Conservation (phyloP, 2,797 vertebrate genomes). For the Periophthalmus magnuspinnatus region DNA sequence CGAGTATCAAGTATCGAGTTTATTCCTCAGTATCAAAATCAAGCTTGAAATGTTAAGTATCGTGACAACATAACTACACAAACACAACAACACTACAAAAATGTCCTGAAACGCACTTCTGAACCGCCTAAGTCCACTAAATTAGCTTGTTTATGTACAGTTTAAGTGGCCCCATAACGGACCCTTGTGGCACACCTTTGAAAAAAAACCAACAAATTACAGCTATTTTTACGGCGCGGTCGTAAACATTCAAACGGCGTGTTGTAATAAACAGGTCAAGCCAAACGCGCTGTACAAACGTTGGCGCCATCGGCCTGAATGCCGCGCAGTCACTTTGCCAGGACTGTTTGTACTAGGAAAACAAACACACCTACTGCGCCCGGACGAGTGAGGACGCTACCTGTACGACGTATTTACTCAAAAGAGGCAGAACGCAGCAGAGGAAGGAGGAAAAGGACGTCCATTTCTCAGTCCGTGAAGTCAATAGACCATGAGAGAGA, state of each 20-base stretch:
- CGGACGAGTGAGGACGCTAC: constrained; percentile 38
- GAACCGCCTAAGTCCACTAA: not conserved
- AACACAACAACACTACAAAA: not conserved
- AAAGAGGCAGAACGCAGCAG: not conserved
- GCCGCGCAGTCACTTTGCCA: constrained; percentile 18
- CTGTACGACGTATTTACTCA: constrained; percentile 26
- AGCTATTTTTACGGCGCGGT: not conserved
- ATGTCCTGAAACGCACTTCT: not conserved
- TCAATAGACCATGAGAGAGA: constrained; percentile 17
- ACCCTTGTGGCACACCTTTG: not conserved
- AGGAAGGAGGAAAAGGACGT: not conserved
- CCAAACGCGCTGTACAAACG: not conserved
- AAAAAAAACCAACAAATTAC: not conserved
- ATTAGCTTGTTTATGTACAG: not conserved
- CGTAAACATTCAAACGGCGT: not conserved
- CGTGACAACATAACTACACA: not conserved
- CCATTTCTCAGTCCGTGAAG: constrained; percentile 15
- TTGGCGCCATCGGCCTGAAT: not conserved
- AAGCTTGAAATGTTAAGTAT: too few species aligned
- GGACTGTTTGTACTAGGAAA: constrained; percentile 64
- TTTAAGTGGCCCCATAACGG: not conserved
- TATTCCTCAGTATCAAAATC: too few species aligned
- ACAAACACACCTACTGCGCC: constrained; percentile 58
- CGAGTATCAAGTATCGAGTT: too few species aligned
- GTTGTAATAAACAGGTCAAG: not conserved